These are phyloP conservation scores for Aleiodes leptofemur DNA, from an alignment of 2,888 invertebrate genomes.

Conservation along the genomic window DNA sequence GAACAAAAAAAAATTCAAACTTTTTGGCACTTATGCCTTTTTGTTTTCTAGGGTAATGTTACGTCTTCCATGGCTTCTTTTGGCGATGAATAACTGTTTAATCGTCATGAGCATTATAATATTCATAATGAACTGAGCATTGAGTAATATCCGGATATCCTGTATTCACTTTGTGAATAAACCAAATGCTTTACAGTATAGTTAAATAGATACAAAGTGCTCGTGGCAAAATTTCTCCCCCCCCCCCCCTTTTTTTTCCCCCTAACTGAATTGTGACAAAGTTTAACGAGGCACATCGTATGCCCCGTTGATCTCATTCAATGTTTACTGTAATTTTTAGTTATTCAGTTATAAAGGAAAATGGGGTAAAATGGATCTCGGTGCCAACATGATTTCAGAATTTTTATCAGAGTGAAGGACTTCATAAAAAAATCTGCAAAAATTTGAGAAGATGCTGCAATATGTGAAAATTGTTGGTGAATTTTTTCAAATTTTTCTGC, in stretches of 20 bases:
- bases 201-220: conserved; percentile 20
- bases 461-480: too few species aligned
- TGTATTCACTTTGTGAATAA: conserved; percentile 25
- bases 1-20: too few species aligned
- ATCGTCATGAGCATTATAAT: background rate
- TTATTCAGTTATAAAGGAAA: background rate
- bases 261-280: conserved; percentile 32
- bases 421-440: too few species aligned
- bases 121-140: conserved; percentile 20
- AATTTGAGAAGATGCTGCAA: too few species aligned
- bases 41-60: too few species aligned
- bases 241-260: background rate
- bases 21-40: too few species aligned
- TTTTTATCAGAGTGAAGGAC: too few species aligned
- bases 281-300: conserved; percentile 39
- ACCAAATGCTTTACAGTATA: conserved; percentile 7
- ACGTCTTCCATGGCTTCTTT: background rate
- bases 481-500: too few species aligned
- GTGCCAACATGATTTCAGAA: too few species aligned
- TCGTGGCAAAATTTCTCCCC: conserved; percentile 6
- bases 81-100: conserved; percentile 18
- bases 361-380: too few species aligned
- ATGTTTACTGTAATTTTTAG: conserved; percentile 1
- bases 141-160: conserved; percentile 32
- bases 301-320: conserved; percentile 37